Percentiles rank a stretch among this genome's conserved stretches.
Conservation (phyloP, 2,888 invertebrate genomes). For the Amiota minor region DNA sequence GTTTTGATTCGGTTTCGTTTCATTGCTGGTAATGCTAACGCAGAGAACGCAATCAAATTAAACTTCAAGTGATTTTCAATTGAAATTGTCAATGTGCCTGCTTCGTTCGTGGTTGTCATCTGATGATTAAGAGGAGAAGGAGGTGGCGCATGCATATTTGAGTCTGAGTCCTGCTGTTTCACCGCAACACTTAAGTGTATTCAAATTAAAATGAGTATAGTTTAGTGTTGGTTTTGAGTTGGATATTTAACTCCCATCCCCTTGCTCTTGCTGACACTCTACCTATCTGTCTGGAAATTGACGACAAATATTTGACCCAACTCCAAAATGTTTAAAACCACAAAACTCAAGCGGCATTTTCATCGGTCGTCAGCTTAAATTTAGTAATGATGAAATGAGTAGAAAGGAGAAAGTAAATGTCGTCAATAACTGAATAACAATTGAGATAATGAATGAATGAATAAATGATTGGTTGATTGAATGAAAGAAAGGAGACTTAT, state of each 20-base stretch:
- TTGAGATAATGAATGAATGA: slow-evolving; percentile 23
- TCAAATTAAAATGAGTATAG: slow-evolving; percentile 61
- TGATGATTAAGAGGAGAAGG: not conserved
- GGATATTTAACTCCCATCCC: too few relatives aligned
- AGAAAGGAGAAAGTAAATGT: not conserved
- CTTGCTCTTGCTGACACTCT: not conserved
- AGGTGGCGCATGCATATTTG: not conserved
- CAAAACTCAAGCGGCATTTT: not conserved
- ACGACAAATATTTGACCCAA: slow-evolving; percentile 4
- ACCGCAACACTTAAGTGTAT: slow-evolving; percentile 66
- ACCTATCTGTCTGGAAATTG: not conserved
- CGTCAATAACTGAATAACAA: slow-evolving; percentile 46
- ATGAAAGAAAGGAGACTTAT: slow-evolving; percentile 27
- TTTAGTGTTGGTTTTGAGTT: not conserved
- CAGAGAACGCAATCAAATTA: slow-evolving; percentile 62
- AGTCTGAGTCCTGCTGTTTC: slow-evolving; percentile 7
- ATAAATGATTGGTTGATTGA: slow-evolving; percentile 35
- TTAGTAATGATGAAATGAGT: not conserved
- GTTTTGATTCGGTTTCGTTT: slow-evolving; percentile 10
- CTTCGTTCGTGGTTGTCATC: slow-evolving; percentile 8
- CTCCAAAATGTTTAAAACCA: not conserved
- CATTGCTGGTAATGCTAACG: slow-evolving; percentile 30
- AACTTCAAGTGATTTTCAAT: slow-evolving; percentile 67
- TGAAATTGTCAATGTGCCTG: slow-evolving; percentile 60
- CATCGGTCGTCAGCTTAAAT: not conserved